Evolutionary conservation across 2,113 vertebrate species (phyloP).

Genomic region (Calypte anna): DNA sequence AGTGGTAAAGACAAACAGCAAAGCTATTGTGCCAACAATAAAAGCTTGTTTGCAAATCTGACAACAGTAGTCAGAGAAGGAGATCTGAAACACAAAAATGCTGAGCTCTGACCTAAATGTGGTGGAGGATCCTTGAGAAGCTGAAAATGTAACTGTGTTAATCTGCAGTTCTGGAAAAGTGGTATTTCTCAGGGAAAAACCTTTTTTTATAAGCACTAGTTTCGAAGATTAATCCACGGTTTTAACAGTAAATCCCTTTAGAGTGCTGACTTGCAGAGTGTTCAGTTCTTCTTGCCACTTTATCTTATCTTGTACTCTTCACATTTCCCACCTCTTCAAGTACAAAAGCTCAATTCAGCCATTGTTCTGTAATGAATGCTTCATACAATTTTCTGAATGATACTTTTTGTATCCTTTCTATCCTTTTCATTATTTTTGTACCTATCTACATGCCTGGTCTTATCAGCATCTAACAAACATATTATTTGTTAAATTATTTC

Average conservation of each 20-base stretch:
- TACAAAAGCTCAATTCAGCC: background rate
- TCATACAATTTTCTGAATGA: background rate
- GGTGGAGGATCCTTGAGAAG: background rate
- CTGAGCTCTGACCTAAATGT: background rate
- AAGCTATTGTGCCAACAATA: background rate
- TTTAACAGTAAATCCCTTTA: background rate
- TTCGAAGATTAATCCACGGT: rapidly evolving
- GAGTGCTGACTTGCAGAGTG: background rate
- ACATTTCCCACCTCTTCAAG: background rate
- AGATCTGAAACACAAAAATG: background rate
- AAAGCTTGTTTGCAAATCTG: background rate
- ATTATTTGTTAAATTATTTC: background rate
- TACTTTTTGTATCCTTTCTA: background rate
- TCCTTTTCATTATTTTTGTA: background rate
- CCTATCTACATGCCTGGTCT: background rate
- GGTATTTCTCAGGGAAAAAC: background rate
- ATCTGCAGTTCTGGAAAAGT: background rate
- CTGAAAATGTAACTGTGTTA: background rate
- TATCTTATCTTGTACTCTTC: background rate
- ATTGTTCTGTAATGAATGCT: background rate
- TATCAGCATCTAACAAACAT: background rate
- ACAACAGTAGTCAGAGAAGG: background rate
- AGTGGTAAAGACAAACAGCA: background rate
- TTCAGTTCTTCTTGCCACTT: background rate
- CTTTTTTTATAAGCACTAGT: background rate